Evolutionary conservation across 2,888 invertebrate species (phyloP).

Genomic region (Formica aserva): DNA sequence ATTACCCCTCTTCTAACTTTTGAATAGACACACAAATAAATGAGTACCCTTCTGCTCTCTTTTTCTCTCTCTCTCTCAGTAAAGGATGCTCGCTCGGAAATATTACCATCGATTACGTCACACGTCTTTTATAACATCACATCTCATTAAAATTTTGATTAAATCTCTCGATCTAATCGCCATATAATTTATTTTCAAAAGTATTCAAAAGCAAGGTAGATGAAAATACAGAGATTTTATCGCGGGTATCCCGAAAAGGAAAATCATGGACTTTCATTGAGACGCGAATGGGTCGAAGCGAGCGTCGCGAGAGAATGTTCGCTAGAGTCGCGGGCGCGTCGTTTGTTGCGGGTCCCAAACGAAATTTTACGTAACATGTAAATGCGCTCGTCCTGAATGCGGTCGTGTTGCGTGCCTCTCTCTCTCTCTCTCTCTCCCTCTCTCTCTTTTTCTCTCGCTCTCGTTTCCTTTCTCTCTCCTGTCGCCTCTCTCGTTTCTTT

Average conservation of each 20-base stretch:
- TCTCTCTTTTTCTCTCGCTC: constrained; percentile 9
- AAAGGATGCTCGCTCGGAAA: neutral
- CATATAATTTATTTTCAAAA: constrained; percentile 11
- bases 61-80: neutral
- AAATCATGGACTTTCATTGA: constrained; percentile 29
- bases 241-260: neutral
- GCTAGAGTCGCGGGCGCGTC: constrained; percentile 24
- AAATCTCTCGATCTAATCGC: constrained; percentile 7
- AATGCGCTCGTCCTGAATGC: constrained; percentile 53
- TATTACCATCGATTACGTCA: constrained; percentile 24
- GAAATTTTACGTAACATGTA: constrained; percentile 57
- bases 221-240: neutral
- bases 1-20: neutral
- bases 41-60: neutral
- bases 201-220: constrained; percentile 11
- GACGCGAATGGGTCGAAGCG: constrained; percentile 18
- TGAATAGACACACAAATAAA: neutral
- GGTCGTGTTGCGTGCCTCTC: constrained; percentile 55
- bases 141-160: constrained; percentile 15
- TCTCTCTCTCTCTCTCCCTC: neutral
- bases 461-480: constrained; percentile 5
- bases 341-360: constrained; percentile 38
- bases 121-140: neutral
- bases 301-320: constrained; percentile 18
- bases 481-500: constrained; percentile 41